A percentile compares a stretch with the other conserved stretches of the same genome.
These are phyloP conservation scores for Denticeps clupeoides DNA, from an alignment of 2,797 vertebrate genomes.

Conservation along the genomic window DNA sequence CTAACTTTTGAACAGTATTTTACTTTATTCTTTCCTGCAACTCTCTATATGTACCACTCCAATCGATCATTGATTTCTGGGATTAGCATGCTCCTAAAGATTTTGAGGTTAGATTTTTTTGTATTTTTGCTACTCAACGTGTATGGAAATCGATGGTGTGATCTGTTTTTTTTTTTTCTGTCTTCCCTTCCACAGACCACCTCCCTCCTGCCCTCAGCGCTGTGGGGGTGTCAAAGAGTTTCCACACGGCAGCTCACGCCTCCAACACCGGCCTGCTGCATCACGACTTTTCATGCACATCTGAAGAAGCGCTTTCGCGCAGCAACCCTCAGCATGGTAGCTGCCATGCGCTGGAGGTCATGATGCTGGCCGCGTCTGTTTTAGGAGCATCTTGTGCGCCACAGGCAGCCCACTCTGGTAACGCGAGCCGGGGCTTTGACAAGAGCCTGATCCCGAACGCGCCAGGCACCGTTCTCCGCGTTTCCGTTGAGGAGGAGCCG, in stretches of 20 bases:
- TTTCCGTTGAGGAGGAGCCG: neutral
- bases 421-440: too few species aligned
- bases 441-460: too few species aligned
- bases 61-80: too few species aligned
- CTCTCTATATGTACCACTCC: too few species aligned
- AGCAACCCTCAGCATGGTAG: neutral
- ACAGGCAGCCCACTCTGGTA: too few species aligned
- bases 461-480: neutral
- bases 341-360: neutral
- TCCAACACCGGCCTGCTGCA: neutral
- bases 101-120: too few species aligned
- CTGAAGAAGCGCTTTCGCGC: neutral
- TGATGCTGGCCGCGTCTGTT: neutral
- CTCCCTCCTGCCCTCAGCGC: neutral
- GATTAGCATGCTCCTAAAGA: too few species aligned
- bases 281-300: too few species aligned
- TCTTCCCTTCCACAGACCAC: neutral
- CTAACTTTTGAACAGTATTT: too few species aligned
- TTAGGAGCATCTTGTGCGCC: too few species aligned
- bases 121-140: neutral
- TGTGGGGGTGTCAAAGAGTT: slow-evolving; percentile 4
- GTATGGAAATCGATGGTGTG: neutral
- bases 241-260: slow-evolving; percentile 2
- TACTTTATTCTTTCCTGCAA: too few species aligned
- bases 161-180: neutral